Percentiles rank a stretch among this genome's conserved stretches.
Conservation (phyloP, 2,113 vertebrate species). For the Etheostoma cragini region DNA sequence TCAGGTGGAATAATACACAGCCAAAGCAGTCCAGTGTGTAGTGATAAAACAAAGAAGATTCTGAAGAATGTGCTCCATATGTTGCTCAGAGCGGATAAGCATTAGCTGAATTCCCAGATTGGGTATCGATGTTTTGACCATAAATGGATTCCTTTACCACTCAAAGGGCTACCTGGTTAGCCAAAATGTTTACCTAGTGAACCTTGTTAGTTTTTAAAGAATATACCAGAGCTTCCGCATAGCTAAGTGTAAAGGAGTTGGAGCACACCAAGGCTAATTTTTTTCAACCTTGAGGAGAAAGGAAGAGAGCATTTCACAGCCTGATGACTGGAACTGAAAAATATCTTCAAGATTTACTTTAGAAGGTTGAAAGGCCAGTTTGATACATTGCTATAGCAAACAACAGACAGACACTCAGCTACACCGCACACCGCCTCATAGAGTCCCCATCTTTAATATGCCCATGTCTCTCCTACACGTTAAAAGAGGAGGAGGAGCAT, state of each 20-base stretch:
- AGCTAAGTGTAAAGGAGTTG: background rate
- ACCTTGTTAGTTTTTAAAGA: background rate
- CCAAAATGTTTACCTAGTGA: slow-evolving; percentile 30
- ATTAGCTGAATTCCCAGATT: slow-evolving; percentile 77
- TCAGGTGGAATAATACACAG: slow-evolving; percentile 95
- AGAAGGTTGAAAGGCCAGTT: background rate
- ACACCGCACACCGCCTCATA: background rate
- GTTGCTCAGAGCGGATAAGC: slow-evolving; percentile 75
- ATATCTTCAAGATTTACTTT: background rate
- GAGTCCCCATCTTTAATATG: background rate
- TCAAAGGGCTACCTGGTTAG: background rate
- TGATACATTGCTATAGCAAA: background rate
- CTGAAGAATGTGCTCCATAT: slow-evolving; percentile 88
- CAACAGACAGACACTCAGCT: too few species aligned
- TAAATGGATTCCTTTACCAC: slow-evolving; percentile 60
- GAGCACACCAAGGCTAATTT: background rate
- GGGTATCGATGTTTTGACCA: slow-evolving; percentile 66
- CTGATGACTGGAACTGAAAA: slow-evolving; percentile 9
- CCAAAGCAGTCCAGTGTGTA: slow-evolving; percentile 81
- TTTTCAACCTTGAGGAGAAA: background rate
- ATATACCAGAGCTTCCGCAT: background rate
- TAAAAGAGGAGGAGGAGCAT: background rate
- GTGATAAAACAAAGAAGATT: slow-evolving; percentile 91
- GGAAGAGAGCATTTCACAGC: background rate
- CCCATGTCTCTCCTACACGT: background rate